A percentile compares a stretch with the other conserved stretches of the same genome.
Evolutionary conservation across 2,797 vertebrate genomes (phyloP).

Genomic region (Craterocephalus amniculus): DNA sequence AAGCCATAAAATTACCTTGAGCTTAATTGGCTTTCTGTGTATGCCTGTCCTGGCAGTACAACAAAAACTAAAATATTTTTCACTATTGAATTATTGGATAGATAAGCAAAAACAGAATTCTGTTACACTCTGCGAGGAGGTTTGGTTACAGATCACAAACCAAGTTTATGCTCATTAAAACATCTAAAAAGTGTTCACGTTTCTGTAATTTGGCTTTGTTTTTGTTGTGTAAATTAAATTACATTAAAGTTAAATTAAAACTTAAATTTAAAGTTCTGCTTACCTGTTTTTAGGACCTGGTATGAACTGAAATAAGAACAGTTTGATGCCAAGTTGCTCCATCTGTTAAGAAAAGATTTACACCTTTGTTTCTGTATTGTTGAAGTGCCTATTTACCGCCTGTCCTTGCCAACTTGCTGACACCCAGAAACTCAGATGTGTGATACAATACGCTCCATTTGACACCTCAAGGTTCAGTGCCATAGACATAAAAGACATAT

Average conservation of each 20-base stretch:
- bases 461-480: constrained; percentile 37
- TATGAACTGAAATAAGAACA: background rate
- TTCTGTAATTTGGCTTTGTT: background rate
- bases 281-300: background rate
- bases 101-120: background rate
- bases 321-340: background rate
- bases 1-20: background rate
- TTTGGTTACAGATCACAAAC: background rate
- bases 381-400: constrained; percentile 6
- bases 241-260: no score
- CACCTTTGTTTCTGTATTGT: background rate
- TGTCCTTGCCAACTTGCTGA: constrained; percentile 11
- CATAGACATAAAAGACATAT: constrained; percentile 33
- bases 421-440: constrained; percentile 16
- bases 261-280: background rate
- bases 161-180: no score
- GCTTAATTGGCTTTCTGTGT: background rate
- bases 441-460: constrained; percentile 41
- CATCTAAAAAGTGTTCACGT: background rate
- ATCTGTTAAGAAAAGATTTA: constrained; percentile 1
- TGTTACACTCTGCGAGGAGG: background rate
- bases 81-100: background rate
- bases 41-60: background rate
- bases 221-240: background rate
- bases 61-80: background rate